Base-by-base conservation (phyloP, 2,888 invertebrate species). In the Cinara cedri region DNA sequence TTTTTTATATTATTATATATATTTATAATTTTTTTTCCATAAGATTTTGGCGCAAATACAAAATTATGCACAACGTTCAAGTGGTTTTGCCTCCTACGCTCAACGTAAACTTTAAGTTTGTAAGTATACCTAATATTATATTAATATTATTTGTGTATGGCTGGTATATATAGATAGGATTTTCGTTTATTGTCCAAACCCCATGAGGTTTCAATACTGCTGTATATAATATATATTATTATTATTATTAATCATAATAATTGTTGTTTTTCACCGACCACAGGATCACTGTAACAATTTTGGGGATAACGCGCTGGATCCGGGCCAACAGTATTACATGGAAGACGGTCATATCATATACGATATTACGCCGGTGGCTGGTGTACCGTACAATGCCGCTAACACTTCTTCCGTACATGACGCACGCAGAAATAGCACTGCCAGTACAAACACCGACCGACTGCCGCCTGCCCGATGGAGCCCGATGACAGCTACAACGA, bases 61-160 rank as follows among this genome's bases (percentile, higher is more conserved):
- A 88, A 83, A 88, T 87, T 83, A 91, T 91, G 90, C 88, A 89
- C 84, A 89, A 91, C 83, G 90, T 92, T 9, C 49, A 78, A 70
- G 70, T 78, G 21, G 57, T 78, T 21, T 13, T 78, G 24, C 78
- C 78, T 8, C 78, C 78, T 13, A 70, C 78, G 2, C n/a, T 78
- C 24, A 78, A 78, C 13, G 51, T 68, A 9, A 62, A 68, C 21
- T 68, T 57, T 8, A 68, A 78, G 13, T 70, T 70, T 51, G 78
- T 78, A 62, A 78, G 78, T 70, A 65, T 42, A 51, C 9, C 21
- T 16, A 34, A 34, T n/a, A n/a, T n/a, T 34, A 34, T 34, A 34
- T 34, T n/a, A n/a, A n/a, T n/a, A n/a, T n/a, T n/a, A n/a, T n/a
- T n/a, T n/a, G n/a, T n/a, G n/a, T n/a, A n/a, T n/a, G n/a, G n/a